Evolutionary conservation across 2,113 vertebrate species (phyloP).

Genomic region (Pampusana beccarii): DNA sequence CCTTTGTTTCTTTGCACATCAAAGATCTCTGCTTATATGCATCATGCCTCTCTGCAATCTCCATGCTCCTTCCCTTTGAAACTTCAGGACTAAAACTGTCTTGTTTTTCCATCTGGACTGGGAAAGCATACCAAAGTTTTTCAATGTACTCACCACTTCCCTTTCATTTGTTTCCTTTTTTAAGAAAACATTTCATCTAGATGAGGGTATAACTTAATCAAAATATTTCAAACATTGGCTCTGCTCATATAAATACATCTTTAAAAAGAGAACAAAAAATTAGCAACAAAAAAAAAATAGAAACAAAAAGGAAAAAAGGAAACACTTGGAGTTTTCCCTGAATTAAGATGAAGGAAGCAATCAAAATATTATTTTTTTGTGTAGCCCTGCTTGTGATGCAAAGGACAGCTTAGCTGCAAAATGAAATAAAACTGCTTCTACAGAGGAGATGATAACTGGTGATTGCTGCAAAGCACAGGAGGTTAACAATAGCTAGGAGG

Average conservation of each 20-base stretch:
- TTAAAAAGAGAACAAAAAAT: constrained; percentile 14
- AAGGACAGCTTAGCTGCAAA: background rate
- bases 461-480: background rate
- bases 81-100: background rate
- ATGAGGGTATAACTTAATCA: constrained; percentile 40
- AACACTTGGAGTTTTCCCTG: background rate
- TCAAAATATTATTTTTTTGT: background rate
- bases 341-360: background rate
- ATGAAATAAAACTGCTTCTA: background rate
- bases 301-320: background rate
- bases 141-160: constrained; percentile 9
- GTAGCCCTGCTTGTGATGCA: background rate
- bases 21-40: background rate
- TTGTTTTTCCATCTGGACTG: constrained; percentile 32
- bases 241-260: constrained; percentile 39
- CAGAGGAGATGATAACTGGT: background rate
- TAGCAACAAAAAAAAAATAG: background rate
- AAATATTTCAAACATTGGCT: constrained; percentile 52
- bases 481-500: background rate
- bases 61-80: background rate
- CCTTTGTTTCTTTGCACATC: background rate
- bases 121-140: background rate
- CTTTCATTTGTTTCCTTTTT: constrained; percentile 44
- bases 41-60: background rate
- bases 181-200: constrained; percentile 51